Conservation (phyloP, 2,888 invertebrate genomes). For the Latrodectus elegans region DNA sequence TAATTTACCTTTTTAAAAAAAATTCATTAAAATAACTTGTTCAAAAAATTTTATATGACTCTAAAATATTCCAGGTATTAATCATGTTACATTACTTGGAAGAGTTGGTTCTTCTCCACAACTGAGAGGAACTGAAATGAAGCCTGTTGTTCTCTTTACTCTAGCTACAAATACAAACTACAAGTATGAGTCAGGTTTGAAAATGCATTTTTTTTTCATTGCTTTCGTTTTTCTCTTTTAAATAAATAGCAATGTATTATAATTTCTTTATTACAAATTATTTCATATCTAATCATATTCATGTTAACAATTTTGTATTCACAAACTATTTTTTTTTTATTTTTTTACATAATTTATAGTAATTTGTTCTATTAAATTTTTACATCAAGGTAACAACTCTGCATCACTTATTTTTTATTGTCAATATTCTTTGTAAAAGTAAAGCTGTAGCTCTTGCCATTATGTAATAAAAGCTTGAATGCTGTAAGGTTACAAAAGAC, state of each 20-base stretch:
- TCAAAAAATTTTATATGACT: not conserved
- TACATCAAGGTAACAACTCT: too few species aligned
- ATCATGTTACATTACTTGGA: slow-evolving; percentile 88
- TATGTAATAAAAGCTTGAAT: too few species aligned
- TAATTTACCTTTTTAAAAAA: too few species aligned
- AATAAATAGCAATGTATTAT: too few species aligned
- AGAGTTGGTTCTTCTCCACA: slow-evolving; percentile 92
- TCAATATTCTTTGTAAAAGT: too few species aligned
- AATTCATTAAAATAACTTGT: too few species aligned
- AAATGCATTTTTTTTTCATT: not conserved
- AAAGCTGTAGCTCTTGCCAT: too few species aligned
- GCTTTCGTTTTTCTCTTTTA: not conserved
- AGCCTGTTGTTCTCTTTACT: slow-evolving; percentile 91
- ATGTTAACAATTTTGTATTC: too few species aligned
- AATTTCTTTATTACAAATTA: too few species aligned
- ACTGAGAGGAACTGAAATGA: slow-evolving; percentile 85
- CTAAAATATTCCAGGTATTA: slow-evolving; percentile 80
- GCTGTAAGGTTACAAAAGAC: too few species aligned
- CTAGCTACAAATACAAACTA: slow-evolving; percentile 92
- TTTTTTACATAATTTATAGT: not conserved
- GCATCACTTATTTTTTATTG: too few species aligned
- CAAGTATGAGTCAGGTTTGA: slow-evolving; percentile 76
- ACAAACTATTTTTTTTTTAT: not conserved
- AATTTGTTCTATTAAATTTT: not conserved
- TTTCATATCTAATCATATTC: too few species aligned